Evolutionary conservation across 2,113 vertebrate genomes (phyloP), one percentile per base, ranked within the genome.

Genomic region (Rhinopithecus roxellana): DNA sequence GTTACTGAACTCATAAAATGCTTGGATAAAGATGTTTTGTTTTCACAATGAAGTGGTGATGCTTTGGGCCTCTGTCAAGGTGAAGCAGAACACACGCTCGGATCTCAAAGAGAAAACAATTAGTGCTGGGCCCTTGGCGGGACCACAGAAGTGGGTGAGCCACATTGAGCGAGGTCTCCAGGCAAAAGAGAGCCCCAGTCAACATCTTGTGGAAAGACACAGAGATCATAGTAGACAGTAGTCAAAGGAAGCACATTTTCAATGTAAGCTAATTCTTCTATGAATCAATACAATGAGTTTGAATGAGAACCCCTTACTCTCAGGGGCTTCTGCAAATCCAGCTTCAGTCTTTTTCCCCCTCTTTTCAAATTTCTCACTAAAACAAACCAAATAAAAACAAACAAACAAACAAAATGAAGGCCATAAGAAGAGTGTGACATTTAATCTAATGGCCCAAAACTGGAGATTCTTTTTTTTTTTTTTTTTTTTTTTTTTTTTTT

Each of bases 1-100:
- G 40, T 89, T 86, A 94, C 74, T 91, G 93, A 94, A 86, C 27
- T 84, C 50, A 94, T 91, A 95, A 89, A 96, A 85, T 90, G 80
- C 6, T 64, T 89, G 6, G 40, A 18, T 67, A 84, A 64, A 80
- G 14, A 8, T 30, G 8, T 69, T 52, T 25, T 35, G 1, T 72
- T 88, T 57, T 92, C 78, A 40, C 2, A 61, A 25, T 70, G 75
- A 11, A 40, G 35, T 80, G 2, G 8, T 4, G 6, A 3, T 0
- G 13, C 14, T 88, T 69, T 40, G 69, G 48, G 8, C 16, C 27
- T 50, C 14, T 4, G 27, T 4, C 27, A 48, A 38, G 2, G 3
- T 9, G 52, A 35, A 5, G 4, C 2, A 25, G 43, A 27, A 0
- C 20, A 2, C 0, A n/a, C 18, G 2, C 23, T 38, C n/a, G 8